Percentiles rank a stretch among this genome's conserved stretches.
phyloP scores from a whole-genome alignment of 2,888 invertebrate genomes.

The Galerucella pusilla region DNA sequence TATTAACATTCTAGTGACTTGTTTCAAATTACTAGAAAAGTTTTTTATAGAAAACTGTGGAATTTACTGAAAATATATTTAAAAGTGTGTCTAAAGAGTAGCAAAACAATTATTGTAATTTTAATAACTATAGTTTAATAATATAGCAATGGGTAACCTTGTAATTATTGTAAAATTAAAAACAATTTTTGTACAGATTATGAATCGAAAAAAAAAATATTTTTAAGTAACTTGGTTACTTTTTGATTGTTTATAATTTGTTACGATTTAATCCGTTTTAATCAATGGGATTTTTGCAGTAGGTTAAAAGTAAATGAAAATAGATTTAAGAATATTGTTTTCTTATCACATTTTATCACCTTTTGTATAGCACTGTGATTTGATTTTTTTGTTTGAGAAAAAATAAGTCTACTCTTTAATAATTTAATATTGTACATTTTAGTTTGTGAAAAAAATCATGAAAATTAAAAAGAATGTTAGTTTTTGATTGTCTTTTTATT shows the following conservation, averaged over 20 bases:
- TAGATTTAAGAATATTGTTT: conserved; percentile 44
- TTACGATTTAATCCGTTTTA: conserved; percentile 44
- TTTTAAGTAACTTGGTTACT: conserved; percentile 33
- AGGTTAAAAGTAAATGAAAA: conserved; percentile 51
- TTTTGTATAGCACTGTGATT: conserved; percentile 63
- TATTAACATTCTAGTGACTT: neutral
- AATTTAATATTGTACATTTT: conserved; percentile 36
- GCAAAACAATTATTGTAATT: neutral
- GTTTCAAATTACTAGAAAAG: no score
- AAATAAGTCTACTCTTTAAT: conserved; percentile 36
- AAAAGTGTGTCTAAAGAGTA: no score
- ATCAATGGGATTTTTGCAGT: conserved; percentile 44
- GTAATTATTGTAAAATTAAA: conserved; percentile 37
- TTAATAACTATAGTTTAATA: conserved; percentile 10
- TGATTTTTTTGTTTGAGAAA: conserved; percentile 49
- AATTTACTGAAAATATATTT: no score
- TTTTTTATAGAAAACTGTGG: no score
- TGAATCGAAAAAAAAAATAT: conserved; percentile 47
- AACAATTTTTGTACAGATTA: conserved; percentile 49
- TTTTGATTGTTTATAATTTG: conserved; percentile 35
- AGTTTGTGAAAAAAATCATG: conserved; percentile 28
- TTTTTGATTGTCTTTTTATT: conserved; percentile 11
- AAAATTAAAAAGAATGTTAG: conserved; percentile 30
- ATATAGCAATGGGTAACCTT: neutral
- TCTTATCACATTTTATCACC: conserved; percentile 52